Conservation (phyloP, 30 jellyfish, hydroid and myxozoan genomes). For the Pelagia noctiluca region DNA sequence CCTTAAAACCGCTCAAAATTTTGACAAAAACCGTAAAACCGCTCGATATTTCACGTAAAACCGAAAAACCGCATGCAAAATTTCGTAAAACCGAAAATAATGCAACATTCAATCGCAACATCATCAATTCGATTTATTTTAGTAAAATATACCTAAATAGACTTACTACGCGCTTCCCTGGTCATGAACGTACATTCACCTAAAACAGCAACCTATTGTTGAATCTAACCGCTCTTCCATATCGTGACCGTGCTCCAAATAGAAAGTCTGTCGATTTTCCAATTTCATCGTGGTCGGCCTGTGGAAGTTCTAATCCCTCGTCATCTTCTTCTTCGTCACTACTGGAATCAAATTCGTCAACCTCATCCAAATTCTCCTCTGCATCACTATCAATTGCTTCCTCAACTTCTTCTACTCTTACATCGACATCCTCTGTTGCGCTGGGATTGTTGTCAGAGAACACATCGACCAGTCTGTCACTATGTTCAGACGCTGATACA, state of each 20-base stretch:
- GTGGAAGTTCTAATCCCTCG: neutral
- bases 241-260: constrained; percentile 6
- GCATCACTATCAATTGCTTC: neutral
- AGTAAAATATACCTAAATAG: neutral
- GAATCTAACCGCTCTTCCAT: neutral
- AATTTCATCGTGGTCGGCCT: neutral
- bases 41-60: neutral
- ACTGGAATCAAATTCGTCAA: neutral
- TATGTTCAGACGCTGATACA: neutral
- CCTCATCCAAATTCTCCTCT: neutral
- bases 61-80: constrained; percentile 1
- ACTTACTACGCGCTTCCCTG: neutral
- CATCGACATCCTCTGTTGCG: neutral
- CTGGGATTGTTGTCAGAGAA: neutral
- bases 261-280: constrained; percentile 21
- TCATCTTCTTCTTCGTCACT: neutral
- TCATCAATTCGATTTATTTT: neutral
- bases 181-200: neutral
- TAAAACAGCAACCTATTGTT: neutral
- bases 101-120: neutral
- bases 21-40: constrained; percentile 1
- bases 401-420: neutral
- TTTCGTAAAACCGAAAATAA: neutral
- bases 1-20: constrained; percentile 44
- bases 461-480: neutral